Conservation (phyloP, 1,140 invertebrate genomes). For the Bombus confusus region DNA sequence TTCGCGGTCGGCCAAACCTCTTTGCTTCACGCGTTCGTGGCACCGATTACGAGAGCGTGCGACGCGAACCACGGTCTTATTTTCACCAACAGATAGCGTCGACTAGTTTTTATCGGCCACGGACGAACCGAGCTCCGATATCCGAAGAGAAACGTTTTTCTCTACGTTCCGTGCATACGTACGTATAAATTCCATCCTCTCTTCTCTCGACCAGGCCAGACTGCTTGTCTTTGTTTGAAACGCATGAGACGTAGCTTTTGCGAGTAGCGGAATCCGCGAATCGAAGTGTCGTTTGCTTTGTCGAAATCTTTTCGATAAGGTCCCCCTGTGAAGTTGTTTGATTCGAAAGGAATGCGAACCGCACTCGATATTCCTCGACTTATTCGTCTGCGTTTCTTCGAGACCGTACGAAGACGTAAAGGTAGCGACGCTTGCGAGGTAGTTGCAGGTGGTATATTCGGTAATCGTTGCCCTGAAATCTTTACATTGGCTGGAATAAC, state of each 20-base stretch:
- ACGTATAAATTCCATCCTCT: no score
- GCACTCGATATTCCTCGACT: background rate
- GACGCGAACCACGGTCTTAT: conserved; percentile 45
- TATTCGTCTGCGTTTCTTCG: no score
- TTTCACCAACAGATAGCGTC: conserved; percentile 40
- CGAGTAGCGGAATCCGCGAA: no score
- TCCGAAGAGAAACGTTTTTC: no score
- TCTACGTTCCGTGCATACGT: no score
- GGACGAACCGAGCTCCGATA: background rate
- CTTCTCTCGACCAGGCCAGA: background rate
- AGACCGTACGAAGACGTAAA: no score
- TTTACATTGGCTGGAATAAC: conserved; percentile 51
- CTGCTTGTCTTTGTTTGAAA: background rate
- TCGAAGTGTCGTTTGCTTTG: conserved; percentile 13
- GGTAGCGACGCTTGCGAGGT: background rate
- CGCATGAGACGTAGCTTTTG: background rate
- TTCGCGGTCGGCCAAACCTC: conserved; percentile 5
- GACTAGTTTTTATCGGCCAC: conserved; percentile 34
- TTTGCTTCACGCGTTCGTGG: background rate
- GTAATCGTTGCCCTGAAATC: conserved; percentile 41
- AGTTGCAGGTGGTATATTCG: background rate
- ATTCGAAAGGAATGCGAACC: background rate
- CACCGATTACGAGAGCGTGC: conserved; percentile 44
- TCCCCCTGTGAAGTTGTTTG: background rate
- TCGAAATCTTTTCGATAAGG: background rate